phyloP scores from a whole-genome alignment of 2,888 invertebrate species.

The Molorchus minor region DNA sequence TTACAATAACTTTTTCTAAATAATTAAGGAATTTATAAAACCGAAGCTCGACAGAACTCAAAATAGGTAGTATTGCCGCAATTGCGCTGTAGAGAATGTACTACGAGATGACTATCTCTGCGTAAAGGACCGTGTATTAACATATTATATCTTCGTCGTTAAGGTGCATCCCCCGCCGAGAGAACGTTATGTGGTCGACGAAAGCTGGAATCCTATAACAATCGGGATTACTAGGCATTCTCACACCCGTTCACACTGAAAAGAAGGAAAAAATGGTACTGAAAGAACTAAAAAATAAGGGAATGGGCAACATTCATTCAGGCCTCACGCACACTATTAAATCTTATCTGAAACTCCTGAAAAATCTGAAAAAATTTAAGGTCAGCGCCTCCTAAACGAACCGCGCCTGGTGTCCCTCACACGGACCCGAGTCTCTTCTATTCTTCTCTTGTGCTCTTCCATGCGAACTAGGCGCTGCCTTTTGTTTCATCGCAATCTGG shows the following conservation, averaged over 20 bases:
- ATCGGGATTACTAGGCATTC: slow-evolving; percentile 43
- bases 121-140: slow-evolving; percentile 4
- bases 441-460: slow-evolving; percentile 83
- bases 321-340: slow-evolving; percentile 31
- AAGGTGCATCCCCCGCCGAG: slow-evolving; percentile 17
- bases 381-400: slow-evolving; percentile 55
- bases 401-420: slow-evolving; percentile 48
- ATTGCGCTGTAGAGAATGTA: not conserved
- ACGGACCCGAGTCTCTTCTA: slow-evolving; percentile 70
- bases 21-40: not conserved
- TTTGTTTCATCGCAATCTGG: slow-evolving; percentile 89
- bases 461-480: slow-evolving; percentile 85
- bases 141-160: slow-evolving; percentile 5
- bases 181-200: slow-evolving; percentile 11
- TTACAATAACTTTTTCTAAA: not conserved
- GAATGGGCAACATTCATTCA: slow-evolving; percentile 25
- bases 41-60: not conserved
- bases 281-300: slow-evolving; percentile 4
- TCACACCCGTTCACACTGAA: slow-evolving; percentile 19
- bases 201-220: slow-evolving; percentile 45
- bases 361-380: slow-evolving; percentile 41
- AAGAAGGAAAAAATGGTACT: slow-evolving; percentile 3
- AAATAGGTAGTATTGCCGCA: slow-evolving; percentile 7
- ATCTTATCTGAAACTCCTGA: slow-evolving; percentile 36
- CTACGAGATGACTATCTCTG: slow-evolving; percentile 4